Evolutionary conservation across 2,888 invertebrate species (phyloP), one percentile per base, ranked within the genome.

Genomic region (Odontocerum albicorne): DNA sequence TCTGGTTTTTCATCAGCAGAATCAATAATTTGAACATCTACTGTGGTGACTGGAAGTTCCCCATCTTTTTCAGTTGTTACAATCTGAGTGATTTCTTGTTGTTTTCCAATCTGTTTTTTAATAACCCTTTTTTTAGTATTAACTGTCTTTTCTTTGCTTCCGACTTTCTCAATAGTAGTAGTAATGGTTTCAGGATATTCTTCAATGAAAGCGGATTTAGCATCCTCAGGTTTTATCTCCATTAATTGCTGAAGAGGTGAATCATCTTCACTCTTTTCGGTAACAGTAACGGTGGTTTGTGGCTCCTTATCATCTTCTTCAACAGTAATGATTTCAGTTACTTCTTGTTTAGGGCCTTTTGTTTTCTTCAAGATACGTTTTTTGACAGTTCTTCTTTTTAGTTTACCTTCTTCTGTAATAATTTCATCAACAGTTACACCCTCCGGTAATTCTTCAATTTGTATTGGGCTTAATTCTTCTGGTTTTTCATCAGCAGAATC

Each of bases 251-350:
- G 68, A 68, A 49, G 27, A 4, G 13, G n/a, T 4, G 6, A 15
- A 1, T 46, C 57, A 4, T 50, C 59, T n/a, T 45, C 39, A 1
- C 39, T 55, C 46, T 49, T 49, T 20, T 58, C 57, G 44, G 56
- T 59, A 38, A 47, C 39, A 13, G 38, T 39, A 21, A 51, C 19
- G n/a, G 43, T 31, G 12, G 44, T 51, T n/a, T 38, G 13, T 1
- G 55, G 45, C 57, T 59, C 35, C 52, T 61, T 45, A 8, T 70
- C 72, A 53, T 74, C 74, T 63, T 72, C 39, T 63, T 71, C 70
- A 32, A 74, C 66, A 15, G 72, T 72, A 44, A 70, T 65, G 43
- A 78, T 75, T 68, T 75, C 72, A 0, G 74, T 78, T 10, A 73
- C 64, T 63, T 79, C 74, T 35, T 72, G 67, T 62, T 68, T 71